Base-by-base conservation (phyloP, 2,888 invertebrate species). In the Deilephila porcellus region DNA sequence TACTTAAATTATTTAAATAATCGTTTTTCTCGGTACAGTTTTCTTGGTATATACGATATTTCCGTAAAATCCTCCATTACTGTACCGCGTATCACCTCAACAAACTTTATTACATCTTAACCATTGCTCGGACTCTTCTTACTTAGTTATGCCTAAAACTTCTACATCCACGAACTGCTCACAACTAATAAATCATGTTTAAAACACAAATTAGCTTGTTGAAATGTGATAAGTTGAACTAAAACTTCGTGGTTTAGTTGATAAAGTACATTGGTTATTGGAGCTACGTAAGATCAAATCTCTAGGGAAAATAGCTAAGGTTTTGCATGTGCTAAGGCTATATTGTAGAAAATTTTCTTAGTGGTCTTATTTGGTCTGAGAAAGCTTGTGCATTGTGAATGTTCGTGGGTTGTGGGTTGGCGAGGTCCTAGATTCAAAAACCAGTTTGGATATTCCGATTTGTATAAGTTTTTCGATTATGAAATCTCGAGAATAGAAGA, bases 121-220 rank as follows among this genome's bases (percentile, higher is more conserved):
- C 85, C 80, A 78, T 81, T 76, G 77, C 79, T 81, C 78, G 78
- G 76, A 79, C 80, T 83, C 85, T 82, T 84, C 85, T 84, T 85
- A 84, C 85, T 81, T 81, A 84, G 82, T 83, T 83, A 79, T 80
- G 81, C 84, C 83, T 82, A 83, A 85, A 86, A 86, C 82, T 86
- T 84, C 73, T 32, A 64, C 37, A 64, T 11, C 64, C 37, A 45
- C 45, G 20, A 62, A 62, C 29, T 29, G 73, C 77, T 80, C 80
- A 79, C 56, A 79, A 79, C 80, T 81, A 76, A 64, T 64, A 64
- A 64, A 45, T 64, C 14, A 64, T 64, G 64, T 45, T 64, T n/a
- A 64, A 37, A 64, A 64, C 64, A 45, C 34, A 37, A 45, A 45
- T 64, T 64, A 64, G 34, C 8, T 34, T 11, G 37, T 45, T n/a